Base-by-base conservation (phyloP, 2,888 invertebrate species). In the Pseudococcus viburni region DNA sequence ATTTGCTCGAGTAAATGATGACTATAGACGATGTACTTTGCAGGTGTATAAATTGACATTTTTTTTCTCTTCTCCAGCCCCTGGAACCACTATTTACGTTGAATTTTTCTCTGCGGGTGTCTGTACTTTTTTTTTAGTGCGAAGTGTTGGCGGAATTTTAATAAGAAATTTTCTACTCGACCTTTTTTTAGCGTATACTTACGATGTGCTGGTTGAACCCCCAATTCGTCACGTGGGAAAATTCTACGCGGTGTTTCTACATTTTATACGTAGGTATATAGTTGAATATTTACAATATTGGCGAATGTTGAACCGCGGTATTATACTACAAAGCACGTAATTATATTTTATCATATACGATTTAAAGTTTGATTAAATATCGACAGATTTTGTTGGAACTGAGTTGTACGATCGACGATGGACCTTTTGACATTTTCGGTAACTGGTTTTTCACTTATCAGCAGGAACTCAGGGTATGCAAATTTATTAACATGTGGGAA, bases 1-100 rank as follows among this genome's bases (percentile, higher is more conserved):
- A 80, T 80, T 80, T 80, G n/a, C 42, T 42, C 80, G 80, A 15
- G 26, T 80, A 80, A 80, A 80, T 80, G 15, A 80, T 80, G 39
- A 19, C 80, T 4, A 9, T 33, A 33, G 26, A 33, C 26, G 26
- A 33, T 33, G 26, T 80, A 80, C 80, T 80, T 80, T 73, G 68
- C 33, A 33, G 15, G 59, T 22, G 17, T 84, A 84, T 26, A 48
- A 84, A 84, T 84, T 84, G 48, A 19, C 11, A 22, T 48, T 83
- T 83, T 83, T 42, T 77, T 77, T 33, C 68, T 22, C 68, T 22
- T 68, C 68, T 68, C 15, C 19, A 15, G 15, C 22, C 11, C 22
- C 26, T 19, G 51, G 15, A 48, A 33, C 1, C 3, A 33, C 26
- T 33, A 33, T 33, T 33, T 33, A 33, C 26, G 26, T 33, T 33